Conservation (phyloP, 1,140 invertebrate species). For the Ceratina japonica region DNA sequence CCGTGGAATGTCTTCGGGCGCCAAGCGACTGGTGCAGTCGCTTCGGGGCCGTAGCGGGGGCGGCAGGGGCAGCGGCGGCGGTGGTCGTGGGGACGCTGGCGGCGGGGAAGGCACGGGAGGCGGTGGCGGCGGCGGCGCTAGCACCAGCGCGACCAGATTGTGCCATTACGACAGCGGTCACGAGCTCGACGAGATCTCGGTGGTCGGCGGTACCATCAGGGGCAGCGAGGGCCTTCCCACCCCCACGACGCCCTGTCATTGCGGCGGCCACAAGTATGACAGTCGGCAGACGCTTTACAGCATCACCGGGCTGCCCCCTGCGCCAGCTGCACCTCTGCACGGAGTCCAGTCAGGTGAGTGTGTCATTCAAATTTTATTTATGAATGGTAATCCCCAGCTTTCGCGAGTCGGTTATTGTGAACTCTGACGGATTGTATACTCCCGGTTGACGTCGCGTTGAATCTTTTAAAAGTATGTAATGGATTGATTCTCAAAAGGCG, state of each 20-base stretch:
- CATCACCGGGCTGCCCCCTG: constrained; percentile 74
- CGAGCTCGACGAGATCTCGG: constrained; percentile 89
- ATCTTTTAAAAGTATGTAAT: too few relatives aligned
- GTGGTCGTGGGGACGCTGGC: constrained; percentile 74
- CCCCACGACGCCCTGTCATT: constrained; percentile 81
- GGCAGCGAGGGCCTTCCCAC: constrained; percentile 81
- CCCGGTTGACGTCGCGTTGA: too few relatives aligned
- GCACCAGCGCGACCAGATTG: constrained; percentile 78
- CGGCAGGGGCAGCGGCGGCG: constrained; percentile 68
- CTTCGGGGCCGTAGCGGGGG: constrained; percentile 80
- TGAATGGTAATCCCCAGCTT: too few relatives aligned
- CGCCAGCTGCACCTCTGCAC: constrained; percentile 67
- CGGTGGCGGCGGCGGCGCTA: constrained; percentile 77
- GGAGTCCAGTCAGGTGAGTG: constrained; percentile 71
- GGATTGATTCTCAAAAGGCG: too few relatives aligned
- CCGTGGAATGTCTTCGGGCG: constrained; percentile 82
- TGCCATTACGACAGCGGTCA: constrained; percentile 81
- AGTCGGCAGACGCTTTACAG: constrained; percentile 76
- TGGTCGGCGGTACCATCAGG: constrained; percentile 84
- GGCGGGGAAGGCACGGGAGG: constrained; percentile 67
- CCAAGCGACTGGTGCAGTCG: constrained; percentile 85
- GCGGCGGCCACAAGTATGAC: constrained; percentile 79
- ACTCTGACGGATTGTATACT: too few relatives aligned
- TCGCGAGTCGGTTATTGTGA: too few relatives aligned
- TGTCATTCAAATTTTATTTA: too few relatives aligned